Evolutionary conservation across 2,113 vertebrate species (phyloP), one percentile per base, ranked within the genome.

Genomic region (Phainopepla nitens): DNA sequence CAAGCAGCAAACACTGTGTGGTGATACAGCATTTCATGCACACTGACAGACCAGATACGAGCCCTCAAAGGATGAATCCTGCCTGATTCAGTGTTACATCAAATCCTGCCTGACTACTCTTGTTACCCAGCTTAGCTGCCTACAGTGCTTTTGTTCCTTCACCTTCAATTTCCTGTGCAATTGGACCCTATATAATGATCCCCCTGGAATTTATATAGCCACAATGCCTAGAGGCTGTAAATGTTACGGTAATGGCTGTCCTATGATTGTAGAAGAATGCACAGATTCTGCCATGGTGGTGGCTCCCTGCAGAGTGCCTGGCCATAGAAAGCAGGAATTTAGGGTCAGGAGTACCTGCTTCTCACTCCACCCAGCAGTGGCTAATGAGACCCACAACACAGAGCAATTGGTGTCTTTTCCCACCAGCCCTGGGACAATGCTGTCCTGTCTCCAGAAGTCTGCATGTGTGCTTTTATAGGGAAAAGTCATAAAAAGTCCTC

Each of bases 21-120:
- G 23, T 41, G 54, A 36, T 31, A 3, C 15, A 27, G 69, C 28
- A 19, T 50, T 68, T 45, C 2, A 1, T n/a, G 36, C 15, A 28
- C 3, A 1, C 16, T 8, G 4, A 33, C 33, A 51, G 61, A 54
- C 19, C 0, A 0, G 71, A n/a, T 3, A 33, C 1, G 5, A 86
- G 10, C 17, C 42, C 31, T 70, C n/a, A 83, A 33, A 42, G 50
- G 28, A 65, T 53, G 65, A 56, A 85, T 44, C 22, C 28, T 36
- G 10, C 16, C 31, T 44, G 9, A 41, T 35, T 5, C 57, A 24
- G 27, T 10, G 4, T 19, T 58, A 35, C 53, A 75, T 13, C 4
- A 4, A 76, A 60, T 72, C n/a, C 80, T 61, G 19, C 29, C 53
- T 80, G n/a, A 11, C 35, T 56, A 10, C 53, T 82, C 47, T 35